These are phyloP conservation scores for Pteropus alecto DNA, from an alignment of 2,113 vertebrate genomes.

Conservation along the genomic window DNA sequence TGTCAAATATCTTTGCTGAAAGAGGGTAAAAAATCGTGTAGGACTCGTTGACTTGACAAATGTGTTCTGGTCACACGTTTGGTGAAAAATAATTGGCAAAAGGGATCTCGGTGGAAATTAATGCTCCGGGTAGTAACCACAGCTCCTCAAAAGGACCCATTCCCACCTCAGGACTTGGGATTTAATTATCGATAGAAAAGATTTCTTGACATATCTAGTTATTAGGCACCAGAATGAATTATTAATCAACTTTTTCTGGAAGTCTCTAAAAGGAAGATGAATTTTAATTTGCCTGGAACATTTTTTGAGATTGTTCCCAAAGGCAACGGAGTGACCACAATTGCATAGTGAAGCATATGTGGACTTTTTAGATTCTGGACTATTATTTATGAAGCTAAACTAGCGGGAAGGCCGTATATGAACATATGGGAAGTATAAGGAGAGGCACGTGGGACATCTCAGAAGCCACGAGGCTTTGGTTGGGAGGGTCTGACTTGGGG, in stretches of 20 bases:
- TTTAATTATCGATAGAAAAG: background rate
- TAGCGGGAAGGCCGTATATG: background rate
- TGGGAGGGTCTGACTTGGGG: no score
- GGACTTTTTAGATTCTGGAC: background rate
- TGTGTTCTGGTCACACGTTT: background rate
- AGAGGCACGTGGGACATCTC: background rate
- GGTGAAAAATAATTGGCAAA: background rate
- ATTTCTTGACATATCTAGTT: background rate
- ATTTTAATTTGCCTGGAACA: constrained; percentile 34
- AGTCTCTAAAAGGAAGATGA: background rate
- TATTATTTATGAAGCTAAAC: background rate
- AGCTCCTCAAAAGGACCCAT: no score
- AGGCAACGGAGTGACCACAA: background rate
- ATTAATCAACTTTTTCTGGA: background rate
- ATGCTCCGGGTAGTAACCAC: fast-evolving
- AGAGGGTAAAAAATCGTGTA: background rate
- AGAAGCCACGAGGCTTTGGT: background rate
- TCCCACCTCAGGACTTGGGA: background rate
- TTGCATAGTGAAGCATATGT: background rate
- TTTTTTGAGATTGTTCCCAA: background rate
- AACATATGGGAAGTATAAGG: background rate
- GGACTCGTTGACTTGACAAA: background rate
- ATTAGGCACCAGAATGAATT: background rate
- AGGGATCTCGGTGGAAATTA: background rate
- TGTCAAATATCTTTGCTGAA: background rate